These are phyloP conservation scores for Brenthis daphne DNA, from an alignment of 2,888 invertebrate species.

Conservation along the genomic window DNA sequence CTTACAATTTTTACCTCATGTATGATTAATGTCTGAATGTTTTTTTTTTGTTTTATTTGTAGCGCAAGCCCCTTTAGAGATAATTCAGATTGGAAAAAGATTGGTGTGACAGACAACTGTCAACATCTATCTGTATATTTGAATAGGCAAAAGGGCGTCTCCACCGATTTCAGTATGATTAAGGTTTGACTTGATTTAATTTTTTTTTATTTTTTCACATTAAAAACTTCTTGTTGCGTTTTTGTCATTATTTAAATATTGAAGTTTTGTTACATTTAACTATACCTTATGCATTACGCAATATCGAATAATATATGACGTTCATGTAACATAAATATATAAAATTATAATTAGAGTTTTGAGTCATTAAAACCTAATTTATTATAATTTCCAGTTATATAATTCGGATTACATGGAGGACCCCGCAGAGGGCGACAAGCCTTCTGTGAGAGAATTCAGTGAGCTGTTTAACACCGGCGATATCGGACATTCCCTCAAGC, in stretches of 20 bases:
- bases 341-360: too few species aligned
- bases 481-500: conserved; percentile 85
- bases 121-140: conserved; percentile 79
- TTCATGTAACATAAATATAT: not conserved
- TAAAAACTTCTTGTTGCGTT: too few species aligned
- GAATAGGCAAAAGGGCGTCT: conserved; percentile 62
- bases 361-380: not conserved
- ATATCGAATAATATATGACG: too few species aligned
- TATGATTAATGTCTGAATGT: not conserved
- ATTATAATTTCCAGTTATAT: conserved; percentile 51
- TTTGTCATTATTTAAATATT: too few species aligned
- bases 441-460: conserved; percentile 45
- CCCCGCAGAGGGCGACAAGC: not conserved
- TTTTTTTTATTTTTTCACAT: conserved; percentile 3
- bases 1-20: too few species aligned
- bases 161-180: conserved; percentile 52
- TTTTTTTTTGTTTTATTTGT: conserved; percentile 35
- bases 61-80: conserved; percentile 59
- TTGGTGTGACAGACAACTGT: conserved; percentile 82
- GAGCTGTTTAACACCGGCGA: conserved; percentile 82
- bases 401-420: conserved; percentile 53
- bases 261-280: too few species aligned
- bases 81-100: conserved; percentile 73
- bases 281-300: too few species aligned
- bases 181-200: conserved; percentile 49